These are phyloP conservation scores for Megaceryle alcyon DNA, from an alignment of 2,797 vertebrate genomes.

Conservation along the genomic window DNA sequence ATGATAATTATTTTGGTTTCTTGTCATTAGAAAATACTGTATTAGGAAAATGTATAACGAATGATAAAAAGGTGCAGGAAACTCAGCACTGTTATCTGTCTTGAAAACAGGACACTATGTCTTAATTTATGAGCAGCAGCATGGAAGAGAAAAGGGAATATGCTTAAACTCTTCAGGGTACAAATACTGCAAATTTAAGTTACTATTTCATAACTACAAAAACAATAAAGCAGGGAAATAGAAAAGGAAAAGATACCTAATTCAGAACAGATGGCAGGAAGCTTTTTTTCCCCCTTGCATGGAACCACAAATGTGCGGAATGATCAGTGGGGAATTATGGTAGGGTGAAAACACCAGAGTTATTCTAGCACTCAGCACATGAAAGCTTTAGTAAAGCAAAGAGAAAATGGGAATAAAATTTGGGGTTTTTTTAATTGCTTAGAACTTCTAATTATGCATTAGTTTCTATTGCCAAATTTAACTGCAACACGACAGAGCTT, in stretches of 20 bases:
- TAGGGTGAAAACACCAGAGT: constrained; percentile 45
- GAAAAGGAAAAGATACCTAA: constrained; percentile 55
- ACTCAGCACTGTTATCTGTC: background rate
- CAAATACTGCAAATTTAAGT: constrained; percentile 38
- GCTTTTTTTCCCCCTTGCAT: background rate
- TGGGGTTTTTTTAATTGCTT: background rate
- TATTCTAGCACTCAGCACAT: constrained; percentile 54
- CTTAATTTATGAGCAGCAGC: background rate
- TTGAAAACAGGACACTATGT: background rate
- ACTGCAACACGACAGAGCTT: background rate
- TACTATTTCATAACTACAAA: constrained; percentile 40
- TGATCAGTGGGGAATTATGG: constrained; percentile 61
- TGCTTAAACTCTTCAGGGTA: background rate
- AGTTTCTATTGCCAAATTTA: constrained; percentile 19
- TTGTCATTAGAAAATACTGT: background rate
- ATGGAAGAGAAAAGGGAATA: background rate
- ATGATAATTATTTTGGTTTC: background rate
- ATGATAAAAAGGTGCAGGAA: background rate
- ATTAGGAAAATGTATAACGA: background rate
- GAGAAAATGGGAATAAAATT: constrained; percentile 46
- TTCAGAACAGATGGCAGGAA: constrained; percentile 67
- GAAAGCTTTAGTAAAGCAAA: constrained; percentile 57
- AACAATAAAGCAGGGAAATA: constrained; percentile 54
- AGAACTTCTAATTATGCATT: constrained; percentile 39
- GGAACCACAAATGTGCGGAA: constrained; percentile 55